Evolutionary conservation across 2,113 vertebrate genomes (phyloP).

Genomic region (Antechinus stuartii): DNA sequence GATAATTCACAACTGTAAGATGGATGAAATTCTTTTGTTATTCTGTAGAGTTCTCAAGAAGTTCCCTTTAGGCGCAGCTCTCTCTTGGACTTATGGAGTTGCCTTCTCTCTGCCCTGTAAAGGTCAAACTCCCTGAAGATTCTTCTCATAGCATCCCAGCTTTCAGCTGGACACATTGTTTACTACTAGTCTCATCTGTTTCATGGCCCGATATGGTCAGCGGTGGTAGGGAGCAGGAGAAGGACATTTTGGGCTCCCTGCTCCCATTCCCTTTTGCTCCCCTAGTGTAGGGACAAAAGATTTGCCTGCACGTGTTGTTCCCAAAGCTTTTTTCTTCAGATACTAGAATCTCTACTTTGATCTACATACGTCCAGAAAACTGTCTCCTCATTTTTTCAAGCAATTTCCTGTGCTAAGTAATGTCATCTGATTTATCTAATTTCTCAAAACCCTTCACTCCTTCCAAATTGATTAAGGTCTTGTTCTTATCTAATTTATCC

Average conservation of each 20-base stretch:
- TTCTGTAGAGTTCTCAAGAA: background rate
- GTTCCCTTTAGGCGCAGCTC: background rate
- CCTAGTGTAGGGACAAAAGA: background rate
- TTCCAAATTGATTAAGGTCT: background rate
- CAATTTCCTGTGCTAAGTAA: background rate
- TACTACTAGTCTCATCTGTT: background rate
- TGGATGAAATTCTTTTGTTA: background rate
- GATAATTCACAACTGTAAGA: background rate
- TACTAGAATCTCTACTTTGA: background rate
- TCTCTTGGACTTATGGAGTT: background rate
- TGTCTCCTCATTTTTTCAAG: background rate
- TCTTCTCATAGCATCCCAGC: background rate
- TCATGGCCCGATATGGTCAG: background rate
- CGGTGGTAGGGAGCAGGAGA: background rate
- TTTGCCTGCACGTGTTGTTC: background rate
- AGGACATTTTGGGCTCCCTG: background rate
- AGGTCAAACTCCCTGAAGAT: background rate
- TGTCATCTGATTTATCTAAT: background rate
- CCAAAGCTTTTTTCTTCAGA: background rate
- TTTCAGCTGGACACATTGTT: background rate
- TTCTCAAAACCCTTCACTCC: background rate
- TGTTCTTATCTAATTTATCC: background rate
- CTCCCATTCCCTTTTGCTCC: background rate
- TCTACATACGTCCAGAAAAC: background rate
- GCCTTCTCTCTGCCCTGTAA: background rate